Conservation (phyloP, 2,113 vertebrate species). For the Sphyrna mokarran region DNA sequence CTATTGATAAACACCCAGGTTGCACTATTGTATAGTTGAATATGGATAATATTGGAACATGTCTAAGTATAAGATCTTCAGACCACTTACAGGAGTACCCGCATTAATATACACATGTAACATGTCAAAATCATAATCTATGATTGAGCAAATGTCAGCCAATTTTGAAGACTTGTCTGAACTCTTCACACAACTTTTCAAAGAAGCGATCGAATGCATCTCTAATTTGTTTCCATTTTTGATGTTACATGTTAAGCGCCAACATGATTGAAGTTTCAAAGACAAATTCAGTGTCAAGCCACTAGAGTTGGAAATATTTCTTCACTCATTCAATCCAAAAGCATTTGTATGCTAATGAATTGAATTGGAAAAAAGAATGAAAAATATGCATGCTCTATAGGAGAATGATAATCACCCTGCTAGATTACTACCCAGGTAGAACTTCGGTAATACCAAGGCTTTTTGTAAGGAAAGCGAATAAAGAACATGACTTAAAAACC, state of each 20-base stretch:
- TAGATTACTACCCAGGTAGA: no score
- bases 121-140: neutral
- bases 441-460: no score
- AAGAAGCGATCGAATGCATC: neutral
- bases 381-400: no score
- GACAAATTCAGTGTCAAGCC: neutral
- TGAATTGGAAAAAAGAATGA: neutral
- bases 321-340: neutral
- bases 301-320: neutral
- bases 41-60: neutral
- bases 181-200: neutral
- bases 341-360: neutral
- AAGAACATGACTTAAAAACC: neutral
- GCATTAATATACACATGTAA: no score
- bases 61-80: neutral
- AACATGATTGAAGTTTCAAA: neutral
- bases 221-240: neutral
- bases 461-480: neutral
- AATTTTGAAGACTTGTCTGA: neutral
- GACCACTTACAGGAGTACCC: neutral
- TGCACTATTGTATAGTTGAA: no score
- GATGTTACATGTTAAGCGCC: neutral
- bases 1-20: neutral
- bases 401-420: neutral
- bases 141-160: neutral